Conservation (phyloP, 1,140 invertebrate species). For the Drosophila ercepeae region DNA sequence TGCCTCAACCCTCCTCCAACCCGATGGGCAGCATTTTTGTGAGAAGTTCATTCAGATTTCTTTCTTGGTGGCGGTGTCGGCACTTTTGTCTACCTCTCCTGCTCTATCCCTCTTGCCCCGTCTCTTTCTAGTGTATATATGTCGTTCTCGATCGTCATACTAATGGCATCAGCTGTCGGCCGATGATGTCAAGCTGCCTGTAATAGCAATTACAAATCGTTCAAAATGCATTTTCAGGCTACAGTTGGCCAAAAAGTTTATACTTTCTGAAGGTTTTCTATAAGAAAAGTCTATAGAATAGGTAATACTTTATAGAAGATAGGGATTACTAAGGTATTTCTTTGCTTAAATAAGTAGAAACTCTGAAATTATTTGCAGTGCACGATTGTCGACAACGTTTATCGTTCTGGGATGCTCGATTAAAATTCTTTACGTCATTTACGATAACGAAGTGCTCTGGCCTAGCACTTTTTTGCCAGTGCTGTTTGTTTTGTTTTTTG, state of each 20-base stretch:
- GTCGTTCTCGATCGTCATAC: constrained; percentile 10
- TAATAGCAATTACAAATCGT: constrained; percentile 76
- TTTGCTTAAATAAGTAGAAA: too few species aligned
- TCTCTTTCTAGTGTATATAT: background rate
- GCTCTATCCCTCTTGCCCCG: background rate
- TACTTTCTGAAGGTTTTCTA: too few species aligned
- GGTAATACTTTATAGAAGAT: too few species aligned
- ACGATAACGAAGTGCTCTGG: constrained; percentile 43
- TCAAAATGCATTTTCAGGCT: constrained; percentile 27
- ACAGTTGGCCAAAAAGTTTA: too few species aligned
- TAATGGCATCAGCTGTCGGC: constrained; percentile 49
- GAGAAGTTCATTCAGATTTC: constrained; percentile 63
- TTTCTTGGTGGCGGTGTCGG: constrained; percentile 47
- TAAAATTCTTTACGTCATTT: constrained; percentile 79
- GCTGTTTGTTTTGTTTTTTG: background rate
- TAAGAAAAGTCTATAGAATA: too few species aligned
- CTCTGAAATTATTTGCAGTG: background rate
- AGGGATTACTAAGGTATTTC: too few species aligned
- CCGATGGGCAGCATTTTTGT: constrained; percentile 35
- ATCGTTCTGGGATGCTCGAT: constrained; percentile 74
- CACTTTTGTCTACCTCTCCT: background rate
- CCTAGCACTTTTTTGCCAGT: background rate
- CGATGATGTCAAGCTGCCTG: constrained; percentile 73
- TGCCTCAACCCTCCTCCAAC: background rate
- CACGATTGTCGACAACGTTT: constrained; percentile 51